Evolutionary conservation across 2,797 vertebrate species (phyloP).

Genomic region (Tragopan temminckii): DNA sequence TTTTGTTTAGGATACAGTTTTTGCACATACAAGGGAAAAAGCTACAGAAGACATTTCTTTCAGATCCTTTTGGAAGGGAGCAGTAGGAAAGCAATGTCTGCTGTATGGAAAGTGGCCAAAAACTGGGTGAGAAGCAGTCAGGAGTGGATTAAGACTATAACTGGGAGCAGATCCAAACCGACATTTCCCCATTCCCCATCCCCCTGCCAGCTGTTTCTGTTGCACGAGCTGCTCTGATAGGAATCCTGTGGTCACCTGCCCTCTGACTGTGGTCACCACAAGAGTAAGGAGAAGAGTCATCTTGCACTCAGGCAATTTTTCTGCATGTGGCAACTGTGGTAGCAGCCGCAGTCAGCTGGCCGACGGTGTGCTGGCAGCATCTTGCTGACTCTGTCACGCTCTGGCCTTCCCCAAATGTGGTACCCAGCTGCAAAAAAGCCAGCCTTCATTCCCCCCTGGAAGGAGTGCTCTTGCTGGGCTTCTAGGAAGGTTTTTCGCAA

Average conservation of each 20-base stretch:
- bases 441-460: not conserved
- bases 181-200: not conserved
- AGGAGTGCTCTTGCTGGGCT: not conserved
- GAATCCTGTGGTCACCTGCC: not conserved
- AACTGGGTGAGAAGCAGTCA: conserved; percentile 41
- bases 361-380: fast-evolving
- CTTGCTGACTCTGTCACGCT: not conserved
- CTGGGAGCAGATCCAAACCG: conserved; percentile 39
- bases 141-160: conserved; percentile 41
- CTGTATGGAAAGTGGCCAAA: conserved; percentile 41
- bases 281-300: not conserved
- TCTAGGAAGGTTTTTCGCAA: conserved; percentile 40
- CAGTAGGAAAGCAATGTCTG: conserved; percentile 28
- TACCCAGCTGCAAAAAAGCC: not conserved
- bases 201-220: conserved; percentile 2
- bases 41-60: conserved; percentile 33
- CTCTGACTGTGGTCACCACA: not conserved
- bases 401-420: not conserved
- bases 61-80: conserved; percentile 42
- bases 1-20: conserved; percentile 24
- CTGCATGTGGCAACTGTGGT: fast-evolving
- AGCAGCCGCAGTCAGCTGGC: not conserved
- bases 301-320: not conserved
- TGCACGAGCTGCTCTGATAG: not conserved
- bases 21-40: conserved; percentile 62